Evolutionary conservation across 1,140 invertebrate species (phyloP).

Genomic region (Diorhabda sublineata): DNA sequence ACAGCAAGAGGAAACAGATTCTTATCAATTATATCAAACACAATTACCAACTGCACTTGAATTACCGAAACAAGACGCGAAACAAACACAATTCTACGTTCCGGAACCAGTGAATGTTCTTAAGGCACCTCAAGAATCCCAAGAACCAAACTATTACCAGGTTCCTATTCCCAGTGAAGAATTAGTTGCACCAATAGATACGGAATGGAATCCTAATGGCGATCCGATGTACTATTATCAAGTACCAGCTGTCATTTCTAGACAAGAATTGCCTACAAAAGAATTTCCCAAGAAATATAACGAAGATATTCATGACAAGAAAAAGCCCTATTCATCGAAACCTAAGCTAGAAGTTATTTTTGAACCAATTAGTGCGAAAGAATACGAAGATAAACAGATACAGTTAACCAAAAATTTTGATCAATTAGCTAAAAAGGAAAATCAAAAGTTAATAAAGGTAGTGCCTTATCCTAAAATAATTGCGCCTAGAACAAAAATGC

Average conservation of each 20-base stretch:
- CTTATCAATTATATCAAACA: constrained; percentile 21
- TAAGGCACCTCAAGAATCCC: constrained; percentile 30
- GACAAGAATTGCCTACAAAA: constrained; percentile 37
- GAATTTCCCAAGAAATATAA: constrained; percentile 44
- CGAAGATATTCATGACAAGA: constrained; percentile 39
- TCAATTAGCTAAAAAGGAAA: constrained; percentile 40
- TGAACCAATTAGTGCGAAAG: constrained; percentile 31
- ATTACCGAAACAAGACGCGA: constrained; percentile 32
- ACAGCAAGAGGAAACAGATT: constrained; percentile 22
- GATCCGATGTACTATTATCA: constrained; percentile 43
- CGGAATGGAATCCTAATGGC: constrained; percentile 43
- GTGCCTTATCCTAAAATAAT: background rate
- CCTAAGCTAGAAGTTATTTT: constrained; percentile 38
- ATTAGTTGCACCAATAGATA: constrained; percentile 35
- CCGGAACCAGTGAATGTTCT: constrained; percentile 32
- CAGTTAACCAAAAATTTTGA: constrained; percentile 37
- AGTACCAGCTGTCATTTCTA: constrained; percentile 32
- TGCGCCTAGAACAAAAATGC: background rate
- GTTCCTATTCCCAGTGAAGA: constrained; percentile 39
- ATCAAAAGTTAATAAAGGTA: constrained; percentile 37
- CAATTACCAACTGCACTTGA: constrained; percentile 33
- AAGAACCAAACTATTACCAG: constrained; percentile 33
- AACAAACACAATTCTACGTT: constrained; percentile 33
- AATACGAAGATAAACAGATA: constrained; percentile 37
- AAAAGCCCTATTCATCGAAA: constrained; percentile 37